Percentiles rank a stretch among this genome's conserved stretches.
phyloP scores from a whole-genome alignment of 2,113 vertebrate genomes.

The Cygnus buccinator region DNA sequence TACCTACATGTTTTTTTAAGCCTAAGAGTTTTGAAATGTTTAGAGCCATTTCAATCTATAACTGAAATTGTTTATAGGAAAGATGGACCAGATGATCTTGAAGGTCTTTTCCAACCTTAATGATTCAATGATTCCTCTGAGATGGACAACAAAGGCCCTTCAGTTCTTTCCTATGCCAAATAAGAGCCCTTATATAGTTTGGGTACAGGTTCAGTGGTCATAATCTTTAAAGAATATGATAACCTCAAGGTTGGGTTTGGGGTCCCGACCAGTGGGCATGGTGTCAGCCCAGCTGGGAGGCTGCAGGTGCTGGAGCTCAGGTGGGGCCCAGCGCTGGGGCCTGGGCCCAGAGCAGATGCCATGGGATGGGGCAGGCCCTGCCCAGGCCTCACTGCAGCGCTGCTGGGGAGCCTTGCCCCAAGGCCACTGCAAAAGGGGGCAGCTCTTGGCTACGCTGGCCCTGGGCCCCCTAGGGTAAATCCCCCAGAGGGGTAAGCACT shows the following conservation, averaged over 20 bases:
- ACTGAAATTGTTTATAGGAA: background rate
- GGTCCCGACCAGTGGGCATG: background rate
- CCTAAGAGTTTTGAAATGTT: background rate
- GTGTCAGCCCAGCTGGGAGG: background rate
- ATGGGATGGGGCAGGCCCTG: accelerated
- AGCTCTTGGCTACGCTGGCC: background rate
- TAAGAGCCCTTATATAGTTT: background rate
- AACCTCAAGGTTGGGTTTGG: background rate
- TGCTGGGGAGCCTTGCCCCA: background rate
- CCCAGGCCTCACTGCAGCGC: accelerated
- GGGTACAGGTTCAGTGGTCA: background rate
- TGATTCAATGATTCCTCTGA: background rate
- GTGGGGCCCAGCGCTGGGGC: too few species aligned
- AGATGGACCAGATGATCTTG: background rate
- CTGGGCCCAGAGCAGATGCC: background rate
- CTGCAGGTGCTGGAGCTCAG: background rate
- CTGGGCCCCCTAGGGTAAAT: background rate
- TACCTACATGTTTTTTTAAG: background rate
- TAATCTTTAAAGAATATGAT: background rate
- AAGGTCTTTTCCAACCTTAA: too few species aligned
- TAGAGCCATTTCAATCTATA: background rate
- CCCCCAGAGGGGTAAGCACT: accelerated
- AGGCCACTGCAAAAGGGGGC: background rate
- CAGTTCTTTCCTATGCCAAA: background rate
- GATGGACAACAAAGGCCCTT: background rate